phyloP scores from a whole-genome alignment of 2,113 vertebrate genomes.

The Oryzias woworae region DNA sequence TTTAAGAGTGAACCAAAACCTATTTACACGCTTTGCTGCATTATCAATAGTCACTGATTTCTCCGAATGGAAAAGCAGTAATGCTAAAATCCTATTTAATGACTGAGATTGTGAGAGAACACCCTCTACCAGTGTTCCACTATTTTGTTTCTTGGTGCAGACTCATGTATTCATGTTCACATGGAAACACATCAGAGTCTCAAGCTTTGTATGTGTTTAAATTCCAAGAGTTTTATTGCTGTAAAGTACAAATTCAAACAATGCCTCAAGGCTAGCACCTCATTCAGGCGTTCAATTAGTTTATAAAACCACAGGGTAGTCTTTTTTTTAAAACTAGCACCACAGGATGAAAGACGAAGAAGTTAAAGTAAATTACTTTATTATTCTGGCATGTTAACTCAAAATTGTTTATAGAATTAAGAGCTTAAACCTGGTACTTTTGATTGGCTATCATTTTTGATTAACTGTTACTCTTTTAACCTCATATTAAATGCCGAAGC shows the following conservation, averaged over 20 bases:
- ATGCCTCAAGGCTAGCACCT: conserved; percentile 13
- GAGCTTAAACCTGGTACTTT: too few relatives aligned
- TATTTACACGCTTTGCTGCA: conserved; percentile 13
- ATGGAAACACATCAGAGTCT: neutral
- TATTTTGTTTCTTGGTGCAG: neutral
- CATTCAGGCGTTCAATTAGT: conserved; percentile 49
- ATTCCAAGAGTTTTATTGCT: conserved; percentile 32
- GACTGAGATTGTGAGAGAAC: neutral
- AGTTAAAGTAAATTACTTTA: conserved; percentile 5
- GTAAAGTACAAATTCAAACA: conserved; percentile 47
- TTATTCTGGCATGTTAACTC: conserved; percentile 19
- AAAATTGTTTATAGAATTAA: neutral
- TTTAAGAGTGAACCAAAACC: neutral
- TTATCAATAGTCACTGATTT: conserved; percentile 1
- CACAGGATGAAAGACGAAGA: conserved; percentile 27
- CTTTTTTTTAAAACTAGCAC: conserved; percentile 17
- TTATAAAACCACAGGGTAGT: neutral
- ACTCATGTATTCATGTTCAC: conserved; percentile 9
- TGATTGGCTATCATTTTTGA: too few relatives aligned
- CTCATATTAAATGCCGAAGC: too few relatives aligned
- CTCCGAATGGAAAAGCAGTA: neutral
- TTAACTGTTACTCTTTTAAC: too few relatives aligned
- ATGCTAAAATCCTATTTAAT: neutral
- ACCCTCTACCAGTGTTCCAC: neutral
- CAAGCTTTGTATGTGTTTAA: conserved; percentile 26